Percentiles rank a stretch among this genome's conserved stretches.
These are phyloP conservation scores for Hoplodrina blanda DNA, from an alignment of 2,888 invertebrate genomes.

Conservation along the genomic window DNA sequence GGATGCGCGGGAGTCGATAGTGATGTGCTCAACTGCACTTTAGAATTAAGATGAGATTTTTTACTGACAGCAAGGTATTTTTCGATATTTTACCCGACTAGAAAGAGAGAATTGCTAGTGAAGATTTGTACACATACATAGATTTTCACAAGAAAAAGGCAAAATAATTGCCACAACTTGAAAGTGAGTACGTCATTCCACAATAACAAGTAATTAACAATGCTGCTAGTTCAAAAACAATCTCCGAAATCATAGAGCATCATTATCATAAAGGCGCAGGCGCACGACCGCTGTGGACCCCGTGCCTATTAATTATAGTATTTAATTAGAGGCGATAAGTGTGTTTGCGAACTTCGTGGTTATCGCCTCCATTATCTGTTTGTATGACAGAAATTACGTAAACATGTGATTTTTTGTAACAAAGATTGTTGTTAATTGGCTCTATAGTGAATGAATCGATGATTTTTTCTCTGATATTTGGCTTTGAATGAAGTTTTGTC, in stretches of 20 bases:
- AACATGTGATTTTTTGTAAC: constrained; percentile 66
- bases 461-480: constrained; percentile 42
- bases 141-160: neutral
- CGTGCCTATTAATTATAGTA: constrained; percentile 69
- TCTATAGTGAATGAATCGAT: constrained; percentile 41
- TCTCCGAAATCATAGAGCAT: constrained; percentile 42
- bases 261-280: constrained; percentile 39
- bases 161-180: constrained; percentile 1
- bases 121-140: neutral
- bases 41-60: constrained; percentile 10
- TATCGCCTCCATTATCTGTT: constrained; percentile 71
- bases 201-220: constrained; percentile 36
- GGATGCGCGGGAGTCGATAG: constrained; percentile 68
- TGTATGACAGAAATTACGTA: constrained; percentile 67
- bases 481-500: constrained; percentile 48
- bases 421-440: constrained; percentile 45
- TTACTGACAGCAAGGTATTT: neutral
- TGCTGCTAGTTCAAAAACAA: constrained; percentile 25
- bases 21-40: constrained; percentile 36
- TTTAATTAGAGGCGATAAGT: constrained; percentile 79
- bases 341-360: constrained; percentile 71
- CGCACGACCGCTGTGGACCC: constrained; percentile 55
- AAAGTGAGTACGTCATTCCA: constrained; percentile 22
- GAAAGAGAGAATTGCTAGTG: neutral
- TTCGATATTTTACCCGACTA: neutral